These are phyloP conservation scores for Drosophila suzukii DNA, from an alignment of 1,140 invertebrate genomes.

Conservation along the genomic window DNA sequence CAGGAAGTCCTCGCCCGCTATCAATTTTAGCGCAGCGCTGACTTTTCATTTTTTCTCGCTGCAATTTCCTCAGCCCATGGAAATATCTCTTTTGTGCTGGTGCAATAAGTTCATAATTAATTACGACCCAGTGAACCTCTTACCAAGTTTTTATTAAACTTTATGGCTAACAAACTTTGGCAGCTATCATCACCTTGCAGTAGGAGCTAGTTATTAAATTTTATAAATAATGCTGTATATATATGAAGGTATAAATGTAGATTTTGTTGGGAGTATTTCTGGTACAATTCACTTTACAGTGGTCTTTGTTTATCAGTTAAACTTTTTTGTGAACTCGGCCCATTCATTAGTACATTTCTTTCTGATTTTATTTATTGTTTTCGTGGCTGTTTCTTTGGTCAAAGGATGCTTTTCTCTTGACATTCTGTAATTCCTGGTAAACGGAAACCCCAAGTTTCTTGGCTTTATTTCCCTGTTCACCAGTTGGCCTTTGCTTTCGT, in stretches of 20 bases:
- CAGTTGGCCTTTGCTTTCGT: conserved; percentile 20
- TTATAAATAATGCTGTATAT: not conserved
- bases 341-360: not conserved
- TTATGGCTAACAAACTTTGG: not conserved
- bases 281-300: not conserved
- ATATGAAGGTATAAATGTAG: not conserved
- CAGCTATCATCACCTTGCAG: not conserved
- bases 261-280: not conserved
- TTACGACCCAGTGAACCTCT: conserved; percentile 29
- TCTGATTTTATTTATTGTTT: conserved; percentile 30
- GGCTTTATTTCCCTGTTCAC: conserved; percentile 4
- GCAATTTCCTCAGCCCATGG: not conserved
- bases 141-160: conserved; percentile 12
- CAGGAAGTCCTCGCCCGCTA: conserved; percentile 29
- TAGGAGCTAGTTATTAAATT: not conserved
- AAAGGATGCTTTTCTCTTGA: conserved; percentile 3
- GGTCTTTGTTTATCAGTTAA: not conserved
- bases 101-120: conserved; percentile 50
- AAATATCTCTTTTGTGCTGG: conserved; percentile 5
- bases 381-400: conserved; percentile 8
- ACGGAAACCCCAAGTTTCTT: conserved; percentile 11
- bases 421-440: not conserved
- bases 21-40: conserved; percentile 45
- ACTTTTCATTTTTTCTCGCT: conserved; percentile 11
- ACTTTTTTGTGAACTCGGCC: not conserved